Conservation (phyloP, 2,888 invertebrate species). For the Cerastis leucographa region DNA sequence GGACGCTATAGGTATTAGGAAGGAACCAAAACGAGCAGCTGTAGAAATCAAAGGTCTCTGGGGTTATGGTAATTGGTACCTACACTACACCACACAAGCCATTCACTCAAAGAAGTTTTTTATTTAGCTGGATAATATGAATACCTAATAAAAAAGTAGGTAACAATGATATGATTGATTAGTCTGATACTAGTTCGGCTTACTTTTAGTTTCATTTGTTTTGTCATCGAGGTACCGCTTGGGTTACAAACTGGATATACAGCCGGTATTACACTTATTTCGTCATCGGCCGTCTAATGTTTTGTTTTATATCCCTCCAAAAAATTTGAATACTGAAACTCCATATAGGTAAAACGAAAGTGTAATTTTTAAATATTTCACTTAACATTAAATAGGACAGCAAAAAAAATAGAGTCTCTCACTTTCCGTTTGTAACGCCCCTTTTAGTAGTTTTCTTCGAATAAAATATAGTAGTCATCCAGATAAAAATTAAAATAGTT, state of each 20-base stretch:
- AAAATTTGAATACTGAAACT: neutral
- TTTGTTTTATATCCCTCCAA: neutral
- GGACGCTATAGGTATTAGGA: no score
- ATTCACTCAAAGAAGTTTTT: constrained; percentile 31
- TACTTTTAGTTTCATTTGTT: constrained; percentile 41
- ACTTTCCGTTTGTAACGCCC: neutral
- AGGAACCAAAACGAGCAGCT: no score
- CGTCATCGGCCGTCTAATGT: constrained; percentile 1
- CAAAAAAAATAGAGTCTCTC: no score
- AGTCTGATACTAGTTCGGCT: constrained; percentile 23
- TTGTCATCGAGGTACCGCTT: constrained; percentile 24
- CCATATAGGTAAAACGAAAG: neutral
- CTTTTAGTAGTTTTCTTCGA: neutral
- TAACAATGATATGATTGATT: constrained; percentile 49
- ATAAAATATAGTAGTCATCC: no score
- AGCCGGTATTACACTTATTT: constrained; percentile 27
- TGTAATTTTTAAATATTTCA: neutral
- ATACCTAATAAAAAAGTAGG: constrained; percentile 13
- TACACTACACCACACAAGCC: neutral
- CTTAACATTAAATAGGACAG: neutral
- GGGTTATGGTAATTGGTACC: no score
- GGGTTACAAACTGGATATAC: constrained; percentile 47
- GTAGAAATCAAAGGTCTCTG: no score
- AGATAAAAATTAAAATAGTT: no score
- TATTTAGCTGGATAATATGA: neutral